Base-by-base conservation (phyloP, 2,113 vertebrate species). In the Sarotherodon lohbergeri region DNA sequence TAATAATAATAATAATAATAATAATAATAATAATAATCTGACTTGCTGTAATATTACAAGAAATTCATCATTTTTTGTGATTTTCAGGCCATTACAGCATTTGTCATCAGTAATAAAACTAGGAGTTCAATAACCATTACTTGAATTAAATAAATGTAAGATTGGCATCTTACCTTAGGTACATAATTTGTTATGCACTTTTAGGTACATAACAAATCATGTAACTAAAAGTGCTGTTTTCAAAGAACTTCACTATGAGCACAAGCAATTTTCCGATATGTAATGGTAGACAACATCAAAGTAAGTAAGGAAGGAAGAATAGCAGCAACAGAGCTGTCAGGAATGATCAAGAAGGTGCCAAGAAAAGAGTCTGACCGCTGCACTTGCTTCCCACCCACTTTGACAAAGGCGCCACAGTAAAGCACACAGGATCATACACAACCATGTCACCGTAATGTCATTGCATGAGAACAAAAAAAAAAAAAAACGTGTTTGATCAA, bases 271-370 rank as follows among this genome's bases (percentile, higher is more conserved):
- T 73, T 46, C 68, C 24, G 36, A 73, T 4, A 73, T 73, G 13
- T 6, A 27, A 73, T 10, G 22, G 39, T 46, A 27, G 66, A 39
- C 61, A 5, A 39, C 61, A 66, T 66, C 10, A 66, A 66, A 66
- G 17, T 0, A 66, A 2, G 14, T 0, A 66, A 2, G 14, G 2
- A 46, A 43, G 13, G 11, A 73, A 73, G 41, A 46, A 66, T 22
- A 17, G 68, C 39, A 73, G 13, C 68, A 73, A 73, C 68, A 29
- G 68, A 46, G 14, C 41, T 73, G 68, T 73, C 8, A 17, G 39
- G 41, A 73, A 16, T 46, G 22, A 27, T 73, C 39, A 73, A 68
- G 19, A 68, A 36, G 34, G 34, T 68, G 63, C 36, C 63, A 22
- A 66, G 34, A 66, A 66, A 68, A 41, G 63, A 22, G 34, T 68